Evolutionary conservation across 2,888 invertebrate species (phyloP), one percentile per base, ranked within the genome.

Genomic region (Ditula angustiorana): DNA sequence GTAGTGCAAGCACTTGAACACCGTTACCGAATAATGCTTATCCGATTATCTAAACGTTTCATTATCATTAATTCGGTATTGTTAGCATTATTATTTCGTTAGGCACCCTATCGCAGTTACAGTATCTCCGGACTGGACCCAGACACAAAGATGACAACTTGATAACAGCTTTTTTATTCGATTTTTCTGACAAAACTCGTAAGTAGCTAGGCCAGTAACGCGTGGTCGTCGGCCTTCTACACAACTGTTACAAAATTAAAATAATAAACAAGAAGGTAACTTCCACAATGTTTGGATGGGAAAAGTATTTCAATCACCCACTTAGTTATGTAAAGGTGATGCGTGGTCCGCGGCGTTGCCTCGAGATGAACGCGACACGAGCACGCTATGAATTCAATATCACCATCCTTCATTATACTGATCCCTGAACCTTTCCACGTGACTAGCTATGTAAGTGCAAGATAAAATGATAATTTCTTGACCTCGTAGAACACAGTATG

Each of bases 381-480:
- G n/a, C 41, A 41, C 19, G 19, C 10, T 16, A 19, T 41, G 41
- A 21, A 41, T 41, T 19, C 41, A 37, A 37, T 41, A 41, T 41
- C 41, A 10, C 19, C 41, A 19, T 41, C 46, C 50, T 41, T 50
- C 50, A 50, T 28, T 35, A 35, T 33, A 8, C 28, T 60, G 61
- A 53, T 53, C 61, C 30, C 52, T 53, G 61, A 61, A 53, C 61
- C 23, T 33, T n/a, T 52, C 24, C 61, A 46, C 61, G 61, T 61
- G 60, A 61, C 52, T 50, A 33, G 16, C 19, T 13, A 16, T 16
- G 52, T 10, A 24, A 46, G 52, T 53, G 52, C 52, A 46, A 61
- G 52, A 53, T 53, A 53, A 60, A 53, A 61, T 13, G 44, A 53
- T 61, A 61, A 52, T 33, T 30, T 30, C 21, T 26, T 60, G 61